A percentile compares a stretch with the other conserved stretches of the same genome.
phyloP scores from a whole-genome alignment of 1,140 invertebrate species.

The Drosophila mojavensis region DNA sequence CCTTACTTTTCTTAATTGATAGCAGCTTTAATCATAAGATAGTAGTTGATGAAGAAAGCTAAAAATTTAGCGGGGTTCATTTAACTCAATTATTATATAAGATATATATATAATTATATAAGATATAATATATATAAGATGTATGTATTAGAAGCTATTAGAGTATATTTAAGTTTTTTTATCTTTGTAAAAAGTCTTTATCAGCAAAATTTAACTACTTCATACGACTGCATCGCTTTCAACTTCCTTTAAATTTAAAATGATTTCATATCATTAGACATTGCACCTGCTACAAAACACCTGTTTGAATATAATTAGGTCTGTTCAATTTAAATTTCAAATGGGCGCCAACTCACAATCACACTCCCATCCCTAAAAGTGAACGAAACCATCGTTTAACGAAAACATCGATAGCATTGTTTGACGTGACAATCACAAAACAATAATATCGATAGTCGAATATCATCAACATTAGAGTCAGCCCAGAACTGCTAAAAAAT shows the following conservation, averaged over 20 bases:
- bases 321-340: neutral
- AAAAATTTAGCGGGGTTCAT: too few relatives aligned
- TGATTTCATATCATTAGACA: neutral
- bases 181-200: neutral
- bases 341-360: neutral
- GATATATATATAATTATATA: too few relatives aligned
- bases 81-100: too few relatives aligned
- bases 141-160: neutral
- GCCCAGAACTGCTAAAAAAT: constrained; percentile 10
- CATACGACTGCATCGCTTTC: too few relatives aligned
- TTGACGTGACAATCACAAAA: neutral
- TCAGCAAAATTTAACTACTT: neutral
- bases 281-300: neutral
- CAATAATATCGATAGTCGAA: constrained; percentile 13
- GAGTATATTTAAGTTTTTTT: neutral
- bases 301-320: neutral
- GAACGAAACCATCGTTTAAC: neutral
- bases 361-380: neutral
- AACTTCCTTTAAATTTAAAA: too few relatives aligned
- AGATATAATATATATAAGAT: too few relatives aligned
- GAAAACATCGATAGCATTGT: neutral
- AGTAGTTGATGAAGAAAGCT: too few relatives aligned
- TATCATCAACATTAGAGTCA: constrained; percentile 23
- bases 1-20: neutral
- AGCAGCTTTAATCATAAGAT: neutral